Evolutionary conservation across 1,140 invertebrate genomes (phyloP), one percentile per base, ranked within the genome.

Genomic region (Magallana angulata): DNA sequence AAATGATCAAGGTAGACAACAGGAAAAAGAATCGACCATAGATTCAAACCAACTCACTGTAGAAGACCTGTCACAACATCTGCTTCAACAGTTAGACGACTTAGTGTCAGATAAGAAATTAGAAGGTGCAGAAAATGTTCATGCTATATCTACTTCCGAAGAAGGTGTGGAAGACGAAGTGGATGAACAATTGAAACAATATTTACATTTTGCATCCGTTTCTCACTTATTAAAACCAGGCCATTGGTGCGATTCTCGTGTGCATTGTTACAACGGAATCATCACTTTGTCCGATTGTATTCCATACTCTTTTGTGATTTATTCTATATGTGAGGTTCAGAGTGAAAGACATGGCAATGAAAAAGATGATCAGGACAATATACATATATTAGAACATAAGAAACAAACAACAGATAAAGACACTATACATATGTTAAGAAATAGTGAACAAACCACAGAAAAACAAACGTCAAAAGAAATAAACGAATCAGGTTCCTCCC

Each of bases 81-180:
- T 91, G 7, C 59, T 91, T 18, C 76, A 90, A 62, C 86, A 90
- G 84, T 57, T 91, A 16, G 89, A 90, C 12, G 24, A 87, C 36
- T 36, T 90, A 30, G 87, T 90, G 6, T 86, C 89, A 7, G 86
- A 88, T 56, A 89, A 82, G 18, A 87, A 84, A 84, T 24, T 87
- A 71, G 82, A 87, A 36, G 36, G 68, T 30, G 68, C 59, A 48
- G 62, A 81, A 68, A 76, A 57, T 14, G 6, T 59, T 48, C 36
- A 81, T 57, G 16, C 86, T 36, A 3, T 24, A 30, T 30, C 68
- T 30, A 5, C 2, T 36, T 18, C 62, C 11, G 60, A 82, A 9
- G 30, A 88, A 84, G 36, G 48, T 18, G 4, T n/a, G 57, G 82
- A 85, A 14, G 81, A 85, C 16, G 58, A 85, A 64, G 11, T 71